Evolutionary conservation across 2,113 vertebrate genomes (phyloP).

Genomic region (Microcebus lehilahytsara): DNA sequence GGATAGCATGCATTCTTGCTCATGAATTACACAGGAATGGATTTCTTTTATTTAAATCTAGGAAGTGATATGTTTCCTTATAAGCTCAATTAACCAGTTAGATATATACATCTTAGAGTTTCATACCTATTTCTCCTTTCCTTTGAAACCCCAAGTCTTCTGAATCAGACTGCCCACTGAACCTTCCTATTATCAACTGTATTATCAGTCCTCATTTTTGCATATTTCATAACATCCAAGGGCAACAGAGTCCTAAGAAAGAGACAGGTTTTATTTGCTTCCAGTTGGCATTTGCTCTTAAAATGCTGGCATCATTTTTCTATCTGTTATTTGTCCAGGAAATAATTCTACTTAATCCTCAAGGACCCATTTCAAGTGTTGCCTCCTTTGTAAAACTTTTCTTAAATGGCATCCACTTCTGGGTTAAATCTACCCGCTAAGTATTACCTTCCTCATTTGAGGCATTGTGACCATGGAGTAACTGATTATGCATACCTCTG

Average conservation of each 20-base stretch:
- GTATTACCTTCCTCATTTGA: background rate
- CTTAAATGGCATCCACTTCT: background rate
- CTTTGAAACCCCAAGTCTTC: background rate
- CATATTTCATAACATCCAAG: background rate
- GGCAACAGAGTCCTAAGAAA: background rate
- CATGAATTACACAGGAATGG: background rate
- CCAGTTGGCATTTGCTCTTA: background rate
- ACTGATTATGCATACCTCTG: background rate
- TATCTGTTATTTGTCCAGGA: background rate
- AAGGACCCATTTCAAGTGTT: background rate
- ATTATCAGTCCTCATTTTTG: background rate
- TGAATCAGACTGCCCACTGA: background rate
- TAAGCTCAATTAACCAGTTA: background rate
- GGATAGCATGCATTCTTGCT: background rate
- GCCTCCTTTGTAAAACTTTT: background rate
- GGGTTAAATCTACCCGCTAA: background rate
- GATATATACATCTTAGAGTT: background rate
- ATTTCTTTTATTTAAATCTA: background rate
- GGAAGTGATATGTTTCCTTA: background rate
- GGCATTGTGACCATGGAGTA: background rate
- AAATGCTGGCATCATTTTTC: background rate
- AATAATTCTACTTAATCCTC: background rate
- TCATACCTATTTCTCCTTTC: background rate
- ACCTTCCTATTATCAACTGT: background rate
- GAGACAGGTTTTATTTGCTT: background rate